Base-by-base conservation (phyloP, 2,888 invertebrate species). In the Campoplex nolae region DNA sequence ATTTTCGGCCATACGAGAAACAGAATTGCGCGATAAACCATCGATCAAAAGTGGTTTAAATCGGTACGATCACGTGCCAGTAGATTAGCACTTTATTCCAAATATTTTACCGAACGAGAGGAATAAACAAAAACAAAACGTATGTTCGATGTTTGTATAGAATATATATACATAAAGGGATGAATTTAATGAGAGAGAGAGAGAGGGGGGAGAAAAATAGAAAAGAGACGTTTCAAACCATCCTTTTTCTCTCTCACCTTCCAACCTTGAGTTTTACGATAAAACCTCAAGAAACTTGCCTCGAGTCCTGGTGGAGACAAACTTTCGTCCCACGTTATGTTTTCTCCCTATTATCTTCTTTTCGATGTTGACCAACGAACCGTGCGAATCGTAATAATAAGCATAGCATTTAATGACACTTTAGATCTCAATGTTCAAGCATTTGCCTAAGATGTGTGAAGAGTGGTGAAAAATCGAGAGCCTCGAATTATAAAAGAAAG, bases 351-450 rank as follows among this genome's bases (percentile, higher is more conserved):
- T 32, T 56, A 45, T 77, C 32, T 42, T 54, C 18, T 62, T 75
- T 42, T 42, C 28, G 48, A 74, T 54, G n/a, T 82, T 65, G 62
- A 28, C 38, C 38, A 71, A 83, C 70, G 71, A 77, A 76, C 54
- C 82, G 79, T 51, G 58, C 82, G 82, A 68, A 62, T 79, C 76
- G 79, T 82, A 76, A 80, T 67, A 38, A 76, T 76, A 79, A 79
- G 82, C 79, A 78, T 82, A 84, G 79, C 83, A 76, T 80, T 71
- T 83, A 83, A 87, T 83, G 38, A 65, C 67, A 71, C 67, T 62
- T 65, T 85, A 83, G 87, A 87, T 85, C 85, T 87, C 87, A 85
- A 67, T 87, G 77, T 86, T 74, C 81, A 73, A 85, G 62, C 62
- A 65, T 70, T n/a, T 54, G 81, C 74, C 71, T 70, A 42, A 84